Base-by-base conservation (phyloP, 2,888 invertebrate genomes). In the Acanthoscelides obtectus region DNA sequence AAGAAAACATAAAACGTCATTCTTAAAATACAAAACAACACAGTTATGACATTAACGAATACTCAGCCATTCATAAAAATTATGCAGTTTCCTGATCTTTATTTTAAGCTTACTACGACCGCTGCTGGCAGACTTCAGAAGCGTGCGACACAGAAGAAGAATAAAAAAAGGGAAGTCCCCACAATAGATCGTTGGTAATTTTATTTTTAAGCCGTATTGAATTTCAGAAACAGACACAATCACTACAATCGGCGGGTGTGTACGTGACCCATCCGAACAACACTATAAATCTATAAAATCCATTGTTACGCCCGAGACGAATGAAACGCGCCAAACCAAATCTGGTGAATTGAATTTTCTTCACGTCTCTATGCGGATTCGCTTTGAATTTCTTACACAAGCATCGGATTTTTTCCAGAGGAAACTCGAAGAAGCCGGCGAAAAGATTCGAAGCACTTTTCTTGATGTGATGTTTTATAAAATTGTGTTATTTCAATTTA, bases 341-440 rank as follows among this genome's bases (percentile, higher is more conserved):
- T 66, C 66, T 66, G 66, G 20, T 66, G 20, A 66, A 66, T 66
- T 66, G 66, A 66, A 66, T 66, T 66, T 66, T 66, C 66, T 66
- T 66, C 66, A 22, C 66, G 66, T 66, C 66, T 66, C 17, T 20
- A 8, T 20, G 66, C 66, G 66, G 66, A 21, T 20, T 66, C 66
- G 66, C 21, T 66, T 66, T 22, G 66, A 66, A 66, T 66, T 66
- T 66, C 66, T 20, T 66, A 22, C 12, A 22, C 66, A 66, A 66
- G 20, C 66, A 66, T 21, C 12, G 45, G 5, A 45, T 12, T 45
- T 45, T 45, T 45, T 45, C 12, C 45, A 45, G 17, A 45, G 45
- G 45, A 45, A 45, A 45, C 8, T 6, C 45, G 1, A 45, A 45
- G 45, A 45, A 45, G 45, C 12, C 45, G 17, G 12, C 6, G 45